Percentiles rank a stretch among this genome's conserved stretches.
Conservation (phyloP, 2,888 invertebrate species). For the Scaptomyza flava region DNA sequence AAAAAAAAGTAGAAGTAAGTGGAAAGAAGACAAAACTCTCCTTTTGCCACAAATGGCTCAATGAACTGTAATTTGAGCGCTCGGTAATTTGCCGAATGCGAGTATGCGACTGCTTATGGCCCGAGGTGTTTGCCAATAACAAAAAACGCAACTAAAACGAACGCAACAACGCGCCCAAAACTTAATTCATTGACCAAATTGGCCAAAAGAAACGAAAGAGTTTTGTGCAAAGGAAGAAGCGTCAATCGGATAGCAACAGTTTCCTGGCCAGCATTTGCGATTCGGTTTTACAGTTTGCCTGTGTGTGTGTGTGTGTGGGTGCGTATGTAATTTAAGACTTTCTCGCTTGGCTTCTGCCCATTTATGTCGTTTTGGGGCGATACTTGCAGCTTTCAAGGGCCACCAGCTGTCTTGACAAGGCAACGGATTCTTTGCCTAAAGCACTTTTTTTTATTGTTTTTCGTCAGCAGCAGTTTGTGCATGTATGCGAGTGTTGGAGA, state of each 20-base stretch:
- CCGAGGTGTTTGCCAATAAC: constrained; percentile 58
- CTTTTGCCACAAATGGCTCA: constrained; percentile 68
- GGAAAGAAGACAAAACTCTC: constrained; percentile 33
- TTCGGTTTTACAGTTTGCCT: neutral
- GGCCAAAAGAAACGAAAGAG: constrained; percentile 21
- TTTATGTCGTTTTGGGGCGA: constrained; percentile 47
- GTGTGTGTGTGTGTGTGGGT: constrained; percentile 56
- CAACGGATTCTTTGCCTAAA: constrained; percentile 4
- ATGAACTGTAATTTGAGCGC: constrained; percentile 77
- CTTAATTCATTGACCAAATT: constrained; percentile 68
- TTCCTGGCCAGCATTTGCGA: constrained; percentile 24
- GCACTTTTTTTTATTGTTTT: neutral
- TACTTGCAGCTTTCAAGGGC: constrained; percentile 40
- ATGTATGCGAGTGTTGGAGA: constrained; percentile 17
- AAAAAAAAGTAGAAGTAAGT: constrained; percentile 1
- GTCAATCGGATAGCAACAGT: constrained; percentile 34
- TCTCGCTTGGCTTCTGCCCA: constrained; percentile 57
- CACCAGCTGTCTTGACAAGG: constrained; percentile 59
- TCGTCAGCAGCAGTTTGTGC: neutral
- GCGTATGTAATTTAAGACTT: constrained; percentile 77
- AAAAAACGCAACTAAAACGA: constrained; percentile 9
- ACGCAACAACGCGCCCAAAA: constrained; percentile 55
- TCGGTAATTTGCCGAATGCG: constrained; percentile 58
- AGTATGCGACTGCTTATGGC: constrained; percentile 39
- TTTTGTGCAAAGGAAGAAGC: constrained; percentile 33